Evolutionary conservation across 2,888 invertebrate species (phyloP).

Genomic region (Campoplex capitator): DNA sequence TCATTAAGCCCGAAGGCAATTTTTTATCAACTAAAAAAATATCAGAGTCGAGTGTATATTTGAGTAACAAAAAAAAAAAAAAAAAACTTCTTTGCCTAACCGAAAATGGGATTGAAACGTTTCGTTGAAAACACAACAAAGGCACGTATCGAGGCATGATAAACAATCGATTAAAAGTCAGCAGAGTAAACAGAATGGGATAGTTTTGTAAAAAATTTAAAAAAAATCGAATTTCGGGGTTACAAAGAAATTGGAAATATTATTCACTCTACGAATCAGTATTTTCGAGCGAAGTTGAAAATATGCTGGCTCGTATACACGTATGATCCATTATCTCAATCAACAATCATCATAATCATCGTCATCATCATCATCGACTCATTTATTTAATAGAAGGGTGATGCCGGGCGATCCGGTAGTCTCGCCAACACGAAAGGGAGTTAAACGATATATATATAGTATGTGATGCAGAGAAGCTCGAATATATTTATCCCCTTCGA

Average conservation of each 20-base stretch:
- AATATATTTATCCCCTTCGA: constrained; percentile 34
- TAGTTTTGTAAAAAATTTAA: not conserved
- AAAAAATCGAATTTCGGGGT: constrained; percentile 22
- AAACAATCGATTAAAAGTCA: not conserved
- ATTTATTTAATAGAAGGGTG: constrained; percentile 51
- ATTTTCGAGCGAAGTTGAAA: not conserved
- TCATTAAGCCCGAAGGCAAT: not conserved
- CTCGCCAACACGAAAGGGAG: constrained; percentile 38
- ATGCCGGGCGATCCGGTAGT: constrained; percentile 27
- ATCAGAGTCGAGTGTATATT: not conserved
- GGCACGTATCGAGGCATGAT: not conserved
- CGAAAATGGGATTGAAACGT: not conserved
- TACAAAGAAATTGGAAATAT: constrained; percentile 8
- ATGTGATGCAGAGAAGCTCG: not conserved
- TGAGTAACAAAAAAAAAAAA: not conserved
- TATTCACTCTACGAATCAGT: not conserved
- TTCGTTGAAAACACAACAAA: not conserved
- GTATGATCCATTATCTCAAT: constrained; percentile 50
- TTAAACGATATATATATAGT: constrained; percentile 38
- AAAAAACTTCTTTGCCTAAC: not conserved
- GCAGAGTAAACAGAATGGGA: not conserved
- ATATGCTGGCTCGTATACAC: constrained; percentile 6
- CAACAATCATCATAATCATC: constrained; percentile 51
- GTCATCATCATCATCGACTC: constrained; percentile 36
- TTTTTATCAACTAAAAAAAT: not conserved